A percentile compares a stretch with the other conserved stretches of the same genome.
Evolutionary conservation across 2,797 vertebrate species (phyloP).

Genomic region (Podarcis siculus): DNA sequence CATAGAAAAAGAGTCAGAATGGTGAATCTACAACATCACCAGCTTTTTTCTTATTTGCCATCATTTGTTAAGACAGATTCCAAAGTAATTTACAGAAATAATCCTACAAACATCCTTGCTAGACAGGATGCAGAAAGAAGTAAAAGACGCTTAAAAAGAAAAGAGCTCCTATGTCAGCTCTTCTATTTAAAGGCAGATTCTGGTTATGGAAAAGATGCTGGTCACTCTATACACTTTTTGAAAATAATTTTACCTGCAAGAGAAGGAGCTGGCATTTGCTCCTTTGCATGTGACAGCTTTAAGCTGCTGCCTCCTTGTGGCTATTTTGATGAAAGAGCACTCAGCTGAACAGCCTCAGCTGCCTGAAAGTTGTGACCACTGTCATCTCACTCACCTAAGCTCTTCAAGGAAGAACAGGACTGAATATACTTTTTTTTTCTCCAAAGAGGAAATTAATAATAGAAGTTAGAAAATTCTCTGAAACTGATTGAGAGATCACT

Average conservation of each 20-base stretch:
- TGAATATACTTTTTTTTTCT: neutral
- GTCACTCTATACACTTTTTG: too few species aligned
- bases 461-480: neutral
- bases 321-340: neutral
- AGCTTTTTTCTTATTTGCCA: too few species aligned
- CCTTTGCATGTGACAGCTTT: neutral
- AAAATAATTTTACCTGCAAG: neutral
- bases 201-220: neutral
- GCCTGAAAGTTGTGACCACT: neutral
- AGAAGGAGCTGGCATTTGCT: neutral
- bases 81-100: neutral
- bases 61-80: neutral
- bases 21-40: too few species aligned
- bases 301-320: neutral
- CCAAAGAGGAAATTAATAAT: neutral
- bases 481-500: neutral
- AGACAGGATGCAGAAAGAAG: neutral
- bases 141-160: too few species aligned
- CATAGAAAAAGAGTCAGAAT: neutral
- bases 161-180: neutral
- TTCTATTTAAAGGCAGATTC: neutral
- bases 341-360: too few species aligned
- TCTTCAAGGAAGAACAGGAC: neutral
- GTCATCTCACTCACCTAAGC: neutral
- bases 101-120: too few species aligned